Percentiles rank a stretch among this genome's conserved stretches.
Evolutionary conservation across 2,888 invertebrate genomes (phyloP).

Genomic region (Drosophila birchii): DNA sequence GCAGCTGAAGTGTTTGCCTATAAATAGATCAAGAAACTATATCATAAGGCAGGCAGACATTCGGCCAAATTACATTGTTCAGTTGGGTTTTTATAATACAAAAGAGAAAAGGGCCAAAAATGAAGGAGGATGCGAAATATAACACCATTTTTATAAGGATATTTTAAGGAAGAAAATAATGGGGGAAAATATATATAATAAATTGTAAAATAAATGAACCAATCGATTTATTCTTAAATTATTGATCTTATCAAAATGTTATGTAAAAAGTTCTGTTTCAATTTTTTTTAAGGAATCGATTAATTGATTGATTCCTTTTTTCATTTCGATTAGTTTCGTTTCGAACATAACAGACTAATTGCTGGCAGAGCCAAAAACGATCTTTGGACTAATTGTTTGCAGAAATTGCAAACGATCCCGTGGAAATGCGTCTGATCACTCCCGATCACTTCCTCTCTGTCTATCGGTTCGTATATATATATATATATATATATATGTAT

Average conservation of each 20-base stretch:
- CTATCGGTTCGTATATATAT: neutral
- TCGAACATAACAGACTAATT: constrained; percentile 35
- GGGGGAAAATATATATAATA: neutral
- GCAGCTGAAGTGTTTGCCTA: constrained; percentile 15
- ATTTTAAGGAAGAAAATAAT: too few relatives aligned
- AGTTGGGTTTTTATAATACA: neutral
- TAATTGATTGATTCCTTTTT: constrained; percentile 9
- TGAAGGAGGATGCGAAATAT: constrained; percentile 1
- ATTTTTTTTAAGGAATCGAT: neutral
- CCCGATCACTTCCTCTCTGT: constrained; percentile 14
- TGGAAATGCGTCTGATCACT: constrained; percentile 22
- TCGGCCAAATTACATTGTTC: neutral
- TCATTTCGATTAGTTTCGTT: constrained; percentile 8
- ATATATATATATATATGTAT: too few relatives aligned
- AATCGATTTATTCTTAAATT: neutral
- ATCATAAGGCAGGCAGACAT: neutral
- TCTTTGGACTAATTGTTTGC: constrained; percentile 45
- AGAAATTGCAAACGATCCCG: constrained; percentile 41
- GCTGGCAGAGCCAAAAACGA: constrained; percentile 40
- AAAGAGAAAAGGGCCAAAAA: constrained; percentile 1
- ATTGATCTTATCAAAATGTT: neutral
- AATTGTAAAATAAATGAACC: neutral
- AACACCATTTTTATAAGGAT: neutral
- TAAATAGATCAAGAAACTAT: constrained; percentile 33
- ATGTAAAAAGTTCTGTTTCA: neutral